Conservation (phyloP, 2,797 vertebrate species). For the Rhadinocentrus ornatus region DNA sequence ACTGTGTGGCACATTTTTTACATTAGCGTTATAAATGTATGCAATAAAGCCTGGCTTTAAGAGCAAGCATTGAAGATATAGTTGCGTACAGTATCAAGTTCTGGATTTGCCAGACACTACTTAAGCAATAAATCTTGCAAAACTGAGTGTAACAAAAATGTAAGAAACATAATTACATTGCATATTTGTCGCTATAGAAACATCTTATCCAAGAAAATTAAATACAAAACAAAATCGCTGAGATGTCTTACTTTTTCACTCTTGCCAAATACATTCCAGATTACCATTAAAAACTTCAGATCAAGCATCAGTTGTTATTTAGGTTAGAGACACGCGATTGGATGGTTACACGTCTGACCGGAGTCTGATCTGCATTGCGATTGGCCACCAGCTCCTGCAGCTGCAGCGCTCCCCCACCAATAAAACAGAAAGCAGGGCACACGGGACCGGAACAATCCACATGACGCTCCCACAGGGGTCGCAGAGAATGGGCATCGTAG, state of each 20-base stretch:
- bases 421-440: constrained; percentile 96
- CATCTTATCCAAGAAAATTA: constrained; percentile 72
- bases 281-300: constrained; percentile 19
- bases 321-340: constrained; percentile 79
- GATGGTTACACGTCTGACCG: constrained; percentile 84
- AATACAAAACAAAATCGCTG: constrained; percentile 81
- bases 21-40: constrained; percentile 70
- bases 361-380: constrained; percentile 83
- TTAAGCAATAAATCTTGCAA: constrained; percentile 72
- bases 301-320: constrained; percentile 65
- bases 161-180: constrained; percentile 82
- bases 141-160: constrained; percentile 75
- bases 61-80: constrained; percentile 68
- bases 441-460: constrained; percentile 95
- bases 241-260: constrained; percentile 68
- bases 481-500: constrained; percentile 94
- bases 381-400: constrained; percentile 94
- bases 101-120: constrained; percentile 62
- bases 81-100: constrained; percentile 53
- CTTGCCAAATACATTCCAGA: constrained; percentile 63
- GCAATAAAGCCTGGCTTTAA: constrained; percentile 63
- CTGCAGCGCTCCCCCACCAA: constrained; percentile 94
- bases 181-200: constrained; percentile 83
- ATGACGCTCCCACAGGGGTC: constrained; percentile 91
- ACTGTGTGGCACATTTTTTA: constrained; percentile 47